Conservation (phyloP, 2,797 vertebrate species). For the Sandelia bainsii region DNA sequence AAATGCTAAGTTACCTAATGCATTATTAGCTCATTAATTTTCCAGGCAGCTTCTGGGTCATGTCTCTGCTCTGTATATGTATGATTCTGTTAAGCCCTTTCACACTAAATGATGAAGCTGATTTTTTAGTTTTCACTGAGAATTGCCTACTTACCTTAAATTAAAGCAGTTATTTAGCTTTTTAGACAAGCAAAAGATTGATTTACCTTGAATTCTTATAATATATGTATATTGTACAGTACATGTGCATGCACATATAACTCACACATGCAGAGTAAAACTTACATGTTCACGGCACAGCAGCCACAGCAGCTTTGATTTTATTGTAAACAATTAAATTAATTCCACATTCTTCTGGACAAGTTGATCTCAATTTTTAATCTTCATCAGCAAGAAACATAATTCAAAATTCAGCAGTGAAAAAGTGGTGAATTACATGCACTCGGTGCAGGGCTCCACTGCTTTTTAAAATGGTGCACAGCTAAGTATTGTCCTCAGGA, state of each 20-base stretch:
- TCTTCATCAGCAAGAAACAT: slow-evolving; percentile 56
- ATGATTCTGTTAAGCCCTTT: slow-evolving; percentile 69
- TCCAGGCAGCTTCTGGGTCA: slow-evolving; percentile 83
- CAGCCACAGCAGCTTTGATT: slow-evolving; percentile 26
- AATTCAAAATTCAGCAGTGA: slow-evolving; percentile 66
- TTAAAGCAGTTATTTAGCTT: slow-evolving; percentile 70
- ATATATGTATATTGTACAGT: slow-evolving; percentile 8
- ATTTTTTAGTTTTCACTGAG: slow-evolving; percentile 68
- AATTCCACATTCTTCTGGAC: slow-evolving; percentile 46
- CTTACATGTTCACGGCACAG: slow-evolving; percentile 25
- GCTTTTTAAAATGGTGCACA: slow-evolving; percentile 70
- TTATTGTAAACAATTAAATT: slow-evolving; percentile 34
- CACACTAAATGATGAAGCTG: slow-evolving; percentile 64
- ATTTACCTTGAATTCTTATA: slow-evolving; percentile 45
- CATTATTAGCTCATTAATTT: slow-evolving; percentile 83
- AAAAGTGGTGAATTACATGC: slow-evolving; percentile 66
- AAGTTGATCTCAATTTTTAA: slow-evolving; percentile 60
- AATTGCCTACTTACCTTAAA: slow-evolving; percentile 72
- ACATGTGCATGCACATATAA: neutral
- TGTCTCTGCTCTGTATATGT: slow-evolving; percentile 57
- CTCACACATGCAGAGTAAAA: slow-evolving; percentile 4
- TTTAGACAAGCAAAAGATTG: slow-evolving; percentile 58
- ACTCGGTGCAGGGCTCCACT: slow-evolving; percentile 48
- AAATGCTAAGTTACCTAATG: slow-evolving; percentile 70
- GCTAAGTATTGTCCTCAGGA: slow-evolving; percentile 66